phyloP scores from a whole-genome alignment of 1,140 invertebrate genomes.

The Drosophila chauvacae region DNA sequence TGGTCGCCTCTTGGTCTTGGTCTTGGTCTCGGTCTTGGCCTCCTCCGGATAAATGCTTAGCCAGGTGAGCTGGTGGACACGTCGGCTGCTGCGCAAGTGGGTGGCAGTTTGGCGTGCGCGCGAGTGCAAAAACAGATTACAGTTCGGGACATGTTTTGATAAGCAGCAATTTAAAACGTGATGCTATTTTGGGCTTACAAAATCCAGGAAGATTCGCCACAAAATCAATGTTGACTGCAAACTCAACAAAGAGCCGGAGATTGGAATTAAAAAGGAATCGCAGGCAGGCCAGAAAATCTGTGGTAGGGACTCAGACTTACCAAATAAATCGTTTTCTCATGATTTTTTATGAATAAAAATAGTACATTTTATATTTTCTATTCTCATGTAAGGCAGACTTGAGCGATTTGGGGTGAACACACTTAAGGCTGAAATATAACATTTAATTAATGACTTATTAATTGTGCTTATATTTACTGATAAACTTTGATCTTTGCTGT shows the following conservation, averaged over 20 bases:
- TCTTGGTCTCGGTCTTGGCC: slow-evolving; percentile 26
- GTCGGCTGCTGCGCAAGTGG: slow-evolving; percentile 14
- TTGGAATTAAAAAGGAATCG: slow-evolving; percentile 4
- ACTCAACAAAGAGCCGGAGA: slow-evolving; percentile 7
- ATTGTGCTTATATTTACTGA: neutral
- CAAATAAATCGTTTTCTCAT: neutral
- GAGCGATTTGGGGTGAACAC: neutral
- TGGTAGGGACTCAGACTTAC: neutral
- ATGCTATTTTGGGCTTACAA: slow-evolving; percentile 79
- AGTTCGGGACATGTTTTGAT: slow-evolving; percentile 82
- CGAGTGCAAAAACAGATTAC: slow-evolving; percentile 79
- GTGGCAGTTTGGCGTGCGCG: slow-evolving; percentile 44
- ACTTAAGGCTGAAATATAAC: neutral
- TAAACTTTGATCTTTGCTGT: slow-evolving; percentile 3
- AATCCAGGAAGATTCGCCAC: slow-evolving; percentile 21
- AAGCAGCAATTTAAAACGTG: slow-evolving; percentile 83
- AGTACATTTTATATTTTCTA: neutral
- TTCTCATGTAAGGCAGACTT: neutral
- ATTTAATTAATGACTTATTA: neutral
- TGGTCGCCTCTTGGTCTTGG: slow-evolving; percentile 49
- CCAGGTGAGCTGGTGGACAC: slow-evolving; percentile 27
- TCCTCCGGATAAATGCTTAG: slow-evolving; percentile 21
- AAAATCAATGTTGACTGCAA: slow-evolving; percentile 35
- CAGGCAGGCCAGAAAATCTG: neutral
- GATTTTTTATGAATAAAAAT: neutral